Evolutionary conservation across 2,888 invertebrate species (phyloP), one percentile per base, ranked within the genome.

Genomic region (Seira musarum): DNA sequence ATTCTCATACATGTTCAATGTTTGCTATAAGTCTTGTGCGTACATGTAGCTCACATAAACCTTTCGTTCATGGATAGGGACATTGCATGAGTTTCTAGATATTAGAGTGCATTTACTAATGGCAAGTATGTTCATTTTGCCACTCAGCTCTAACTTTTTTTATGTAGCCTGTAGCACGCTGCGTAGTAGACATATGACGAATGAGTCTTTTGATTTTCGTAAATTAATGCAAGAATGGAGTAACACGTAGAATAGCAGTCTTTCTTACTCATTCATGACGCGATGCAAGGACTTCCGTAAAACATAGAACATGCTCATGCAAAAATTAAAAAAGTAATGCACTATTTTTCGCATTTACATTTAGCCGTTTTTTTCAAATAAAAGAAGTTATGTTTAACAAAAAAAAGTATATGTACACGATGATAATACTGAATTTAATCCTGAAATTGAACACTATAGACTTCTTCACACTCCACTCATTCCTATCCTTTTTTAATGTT

Each of bases 41-140:
- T 53, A 53, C 53, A 53, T 30, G 49, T 60, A 60, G 60, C 21
- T 60, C 22, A 60, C 60, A 22, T 60, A 21, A 60, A 19, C 60
- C 60, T 60, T 21, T 60, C 60, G 49, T 49, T 13, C n/a, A 15
- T 49, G 17, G 49, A n/a, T 2, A 49, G n/a, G n/a, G n/a, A n/a
- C n/a, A 49, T 49, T 49, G 17, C 15, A 49, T 13, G 15, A 3
- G 49, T 49, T n/a, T n/a, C 3, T 49, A 13, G 13, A 13, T 49
- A 2, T 8, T n/a, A 49, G 49, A 3, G 15, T 49, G 17, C 30
- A n/a, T 49, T 49, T 49, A n/a, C 3, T n/a, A n/a, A n/a, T n/a
- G n/a, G 49, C 49, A 49, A 3, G 3, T 49, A 49, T n/a, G 15
- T 49, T 49, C 15, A 49, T n/a, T n/a, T 49, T 49, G 13, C 49